These are phyloP conservation scores for Hypotaenidia philippensis DNA, from an alignment of 2,797 vertebrate species.

Conservation along the genomic window DNA sequence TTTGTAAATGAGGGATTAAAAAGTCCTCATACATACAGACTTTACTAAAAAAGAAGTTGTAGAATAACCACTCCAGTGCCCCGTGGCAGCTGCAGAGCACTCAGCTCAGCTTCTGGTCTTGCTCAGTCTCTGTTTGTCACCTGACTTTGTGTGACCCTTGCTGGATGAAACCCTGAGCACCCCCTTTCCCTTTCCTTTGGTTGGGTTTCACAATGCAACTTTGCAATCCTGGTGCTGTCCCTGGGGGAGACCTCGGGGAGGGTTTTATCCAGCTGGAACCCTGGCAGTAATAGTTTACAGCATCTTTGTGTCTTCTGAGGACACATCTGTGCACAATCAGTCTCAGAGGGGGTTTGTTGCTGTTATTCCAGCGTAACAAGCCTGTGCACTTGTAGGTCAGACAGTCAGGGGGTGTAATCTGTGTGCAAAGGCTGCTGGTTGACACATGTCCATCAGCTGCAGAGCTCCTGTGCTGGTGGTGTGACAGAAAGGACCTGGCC, in stretches of 20 bases:
- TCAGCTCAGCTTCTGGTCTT: not conserved
- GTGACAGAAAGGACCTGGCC: not conserved
- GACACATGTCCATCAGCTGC: not conserved
- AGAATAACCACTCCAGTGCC: not conserved
- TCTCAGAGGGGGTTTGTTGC: not conserved
- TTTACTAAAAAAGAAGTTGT: not conserved
- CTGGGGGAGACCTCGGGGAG: not conserved
- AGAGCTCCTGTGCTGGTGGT: not conserved
- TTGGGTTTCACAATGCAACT: not conserved
- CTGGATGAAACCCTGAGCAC: not conserved
- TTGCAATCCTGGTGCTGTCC: conserved; percentile 15
- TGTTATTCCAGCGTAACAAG: not conserved
- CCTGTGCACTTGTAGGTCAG: not conserved
- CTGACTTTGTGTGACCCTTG: not conserved
- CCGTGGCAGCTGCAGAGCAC: not conserved
- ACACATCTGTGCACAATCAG: conserved; percentile 27
- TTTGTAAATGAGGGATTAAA: not conserved
- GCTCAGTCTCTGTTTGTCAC: not conserved
- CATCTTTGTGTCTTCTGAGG: not conserved
- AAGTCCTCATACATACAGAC: not conserved
- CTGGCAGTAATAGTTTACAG: not conserved
- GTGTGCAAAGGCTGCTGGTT: not conserved
- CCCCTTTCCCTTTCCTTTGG: not conserved
- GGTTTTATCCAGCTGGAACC: not conserved
- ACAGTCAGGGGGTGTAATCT: not conserved